Evolutionary conservation across 2,888 invertebrate genomes (phyloP).

Genomic region (Apotomis betuletana): DNA sequence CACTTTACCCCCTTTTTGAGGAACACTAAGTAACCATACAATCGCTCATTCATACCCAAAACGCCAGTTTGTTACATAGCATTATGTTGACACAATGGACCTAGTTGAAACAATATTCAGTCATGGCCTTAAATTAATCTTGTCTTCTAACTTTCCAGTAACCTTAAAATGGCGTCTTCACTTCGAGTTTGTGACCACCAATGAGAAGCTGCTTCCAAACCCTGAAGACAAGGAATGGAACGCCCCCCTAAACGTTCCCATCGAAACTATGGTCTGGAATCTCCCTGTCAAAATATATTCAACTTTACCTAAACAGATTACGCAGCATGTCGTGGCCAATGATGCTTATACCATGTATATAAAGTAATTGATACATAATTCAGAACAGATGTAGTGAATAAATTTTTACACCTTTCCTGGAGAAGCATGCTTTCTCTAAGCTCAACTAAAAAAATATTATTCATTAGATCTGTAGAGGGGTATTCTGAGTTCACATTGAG

Average conservation of each 20-base stretch:
- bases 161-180: constrained; percentile 96
- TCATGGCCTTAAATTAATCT: neutral
- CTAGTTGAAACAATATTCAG: too few species aligned
- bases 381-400: neutral
- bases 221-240: constrained; percentile 87
- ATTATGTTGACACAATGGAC: too few species aligned
- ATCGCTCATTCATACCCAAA: too few species aligned
- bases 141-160: constrained; percentile 81
- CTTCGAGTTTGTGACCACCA: constrained; percentile 97
- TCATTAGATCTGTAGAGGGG: too few species aligned
- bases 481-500: too few species aligned
- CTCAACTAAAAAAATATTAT: too few species aligned
- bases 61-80: too few species aligned
- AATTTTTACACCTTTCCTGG: too few species aligned
- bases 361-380: constrained; percentile 47
- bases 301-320: constrained; percentile 92
- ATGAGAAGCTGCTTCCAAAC: constrained; percentile 85
- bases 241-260: constrained; percentile 92
- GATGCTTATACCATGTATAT: constrained; percentile 74
- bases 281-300: constrained; percentile 97
- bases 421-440: too few species aligned
- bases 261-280: constrained; percentile 99
- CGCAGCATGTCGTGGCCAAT: constrained; percentile 84
- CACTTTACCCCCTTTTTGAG: too few species aligned
- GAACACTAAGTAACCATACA: too few species aligned